A percentile compares a stretch with the other conserved stretches of the same genome.
Evolutionary conservation across 2,888 invertebrate species (phyloP).

Genomic region (Cyrtodaria siliqua): DNA sequence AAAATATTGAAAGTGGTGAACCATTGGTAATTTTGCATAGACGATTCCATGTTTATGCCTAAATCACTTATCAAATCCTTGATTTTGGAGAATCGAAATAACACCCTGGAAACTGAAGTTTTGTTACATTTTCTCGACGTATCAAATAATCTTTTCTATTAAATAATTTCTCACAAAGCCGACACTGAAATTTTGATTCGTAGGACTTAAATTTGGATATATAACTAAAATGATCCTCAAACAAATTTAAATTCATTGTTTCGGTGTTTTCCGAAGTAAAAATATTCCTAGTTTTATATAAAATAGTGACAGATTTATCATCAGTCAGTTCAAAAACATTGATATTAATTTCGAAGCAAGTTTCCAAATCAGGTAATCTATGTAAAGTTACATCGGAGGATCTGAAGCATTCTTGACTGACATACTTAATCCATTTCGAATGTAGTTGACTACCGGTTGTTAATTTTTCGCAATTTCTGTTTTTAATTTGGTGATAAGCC

Average conservation of each 20-base stretch:
- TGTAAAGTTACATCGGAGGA: not conserved
- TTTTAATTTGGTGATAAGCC: conserved; percentile 11
- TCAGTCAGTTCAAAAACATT: conserved; percentile 12
- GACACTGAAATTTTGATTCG: not conserved
- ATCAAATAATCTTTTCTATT: not conserved
- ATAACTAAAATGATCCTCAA: not conserved
- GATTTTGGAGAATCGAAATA: not conserved
- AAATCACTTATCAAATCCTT: not conserved
- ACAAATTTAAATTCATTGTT: conserved; percentile 1
- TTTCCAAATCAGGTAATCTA: conserved; percentile 14
- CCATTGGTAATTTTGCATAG: not conserved
- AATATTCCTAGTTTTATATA: conserved; percentile 13
- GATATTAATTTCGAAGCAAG: conserved; percentile 11
- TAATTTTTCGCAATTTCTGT: conserved; percentile 6
- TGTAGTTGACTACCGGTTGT: not conserved
- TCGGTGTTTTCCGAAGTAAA: conserved; percentile 1
- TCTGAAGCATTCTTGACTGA: not conserved
- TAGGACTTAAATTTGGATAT: not conserved
- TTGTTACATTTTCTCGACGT: not conserved
- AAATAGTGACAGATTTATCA: conserved; percentile 9
- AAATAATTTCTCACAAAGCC: not conserved
- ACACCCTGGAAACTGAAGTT: not conserved
- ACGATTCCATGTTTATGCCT: not conserved
- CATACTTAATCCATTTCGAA: not conserved
- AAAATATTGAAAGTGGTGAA: not conserved